phyloP scores from a whole-genome alignment of 64 coral and sea anemone species.

The Cladopsammia gracilis region DNA sequence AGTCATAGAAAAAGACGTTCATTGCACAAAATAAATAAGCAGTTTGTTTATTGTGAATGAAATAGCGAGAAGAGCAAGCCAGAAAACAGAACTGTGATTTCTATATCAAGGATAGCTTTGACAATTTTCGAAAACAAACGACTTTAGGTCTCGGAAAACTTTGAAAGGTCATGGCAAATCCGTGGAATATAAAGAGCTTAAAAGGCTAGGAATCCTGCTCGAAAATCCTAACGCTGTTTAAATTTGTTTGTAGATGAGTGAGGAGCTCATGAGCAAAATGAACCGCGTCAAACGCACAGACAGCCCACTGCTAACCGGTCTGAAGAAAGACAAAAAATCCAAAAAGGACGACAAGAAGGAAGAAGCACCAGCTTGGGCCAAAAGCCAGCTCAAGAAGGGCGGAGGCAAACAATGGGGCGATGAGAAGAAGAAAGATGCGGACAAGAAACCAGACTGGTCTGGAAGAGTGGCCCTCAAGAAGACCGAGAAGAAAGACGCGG shows the following conservation, averaged over 20 bases:
- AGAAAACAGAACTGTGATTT: no score
- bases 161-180: no score
- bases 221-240: background rate
- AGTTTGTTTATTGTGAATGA: background rate
- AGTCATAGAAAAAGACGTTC: no score
- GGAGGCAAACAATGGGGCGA: conserved; percentile 1
- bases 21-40: no score
- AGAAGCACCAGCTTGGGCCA: conserved; percentile 54
- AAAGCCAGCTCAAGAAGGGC: conserved; percentile 74
- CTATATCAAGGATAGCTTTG: no score
- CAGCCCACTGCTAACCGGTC: conserved; percentile 50
- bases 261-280: conserved; percentile 69
- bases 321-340: conserved; percentile 16
- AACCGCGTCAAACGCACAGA: conserved; percentile 75
- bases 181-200: background rate
- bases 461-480: conserved; percentile 74
- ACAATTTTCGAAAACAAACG: no score
- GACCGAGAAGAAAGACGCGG: conserved; percentile 62
- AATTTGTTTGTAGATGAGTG: conserved; percentile 47
- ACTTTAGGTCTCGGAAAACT: no score
- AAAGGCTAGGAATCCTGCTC: background rate
- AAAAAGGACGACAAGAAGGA: conserved; percentile 55
- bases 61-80: background rate
- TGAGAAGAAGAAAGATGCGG: background rate
- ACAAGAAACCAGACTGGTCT: conserved; percentile 69